Percentiles rank a stretch among this genome's conserved stretches.
phyloP scores from a whole-genome alignment of 2,888 invertebrate genomes.

The Rhaphigaster nebulosa region DNA sequence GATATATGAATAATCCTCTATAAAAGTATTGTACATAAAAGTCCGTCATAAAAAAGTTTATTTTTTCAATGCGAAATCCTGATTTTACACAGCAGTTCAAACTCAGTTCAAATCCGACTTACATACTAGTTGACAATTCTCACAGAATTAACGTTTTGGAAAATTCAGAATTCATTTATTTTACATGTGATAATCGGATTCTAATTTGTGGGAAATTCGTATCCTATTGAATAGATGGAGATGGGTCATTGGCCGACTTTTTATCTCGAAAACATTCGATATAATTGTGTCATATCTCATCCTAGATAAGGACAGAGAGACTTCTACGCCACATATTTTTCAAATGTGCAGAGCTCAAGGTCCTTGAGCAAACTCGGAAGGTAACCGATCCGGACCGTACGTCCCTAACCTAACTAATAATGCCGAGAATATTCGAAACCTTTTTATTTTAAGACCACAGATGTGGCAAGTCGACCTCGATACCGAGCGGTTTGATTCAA shows the following conservation, averaged over 20 bases:
- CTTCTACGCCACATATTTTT: background rate
- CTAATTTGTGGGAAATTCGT: background rate
- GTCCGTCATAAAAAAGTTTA: no score
- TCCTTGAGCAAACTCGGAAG: background rate
- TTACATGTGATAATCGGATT: background rate
- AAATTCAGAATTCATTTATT: background rate
- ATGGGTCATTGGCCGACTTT: background rate
- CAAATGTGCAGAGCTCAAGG: background rate
- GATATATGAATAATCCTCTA: no score
- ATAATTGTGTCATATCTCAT: background rate
- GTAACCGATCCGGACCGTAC: background rate
- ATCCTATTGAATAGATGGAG: background rate
- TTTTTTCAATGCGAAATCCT: no score
- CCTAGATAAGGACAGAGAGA: background rate
- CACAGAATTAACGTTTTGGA: no score
- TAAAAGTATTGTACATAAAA: no score
- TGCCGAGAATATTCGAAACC: constrained; percentile 7
- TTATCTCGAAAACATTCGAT: background rate
- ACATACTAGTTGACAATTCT: no score
- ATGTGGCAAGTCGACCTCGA: background rate
- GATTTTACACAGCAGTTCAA: no score
- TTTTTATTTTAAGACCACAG: background rate
- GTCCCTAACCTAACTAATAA: background rate
- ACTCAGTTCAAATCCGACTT: no score
- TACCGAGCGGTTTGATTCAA: background rate